Conservation (phyloP, 2,797 vertebrate genomes). For the Falco peregrinus region DNA sequence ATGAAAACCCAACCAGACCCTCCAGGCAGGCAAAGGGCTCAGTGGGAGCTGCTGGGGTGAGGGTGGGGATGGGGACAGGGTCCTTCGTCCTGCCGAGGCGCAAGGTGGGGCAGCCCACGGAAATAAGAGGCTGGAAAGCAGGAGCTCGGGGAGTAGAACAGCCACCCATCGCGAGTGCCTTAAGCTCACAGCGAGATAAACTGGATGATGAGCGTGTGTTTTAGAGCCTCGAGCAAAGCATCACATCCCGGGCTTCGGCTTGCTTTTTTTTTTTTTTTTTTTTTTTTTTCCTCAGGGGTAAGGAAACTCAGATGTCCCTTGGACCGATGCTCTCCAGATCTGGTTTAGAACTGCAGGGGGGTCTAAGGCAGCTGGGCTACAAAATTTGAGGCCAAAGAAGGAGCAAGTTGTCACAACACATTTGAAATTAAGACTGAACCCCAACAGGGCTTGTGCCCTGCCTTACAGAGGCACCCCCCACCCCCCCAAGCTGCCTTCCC, state of each 20-base stretch:
- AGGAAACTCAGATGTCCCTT: neutral
- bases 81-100: neutral
- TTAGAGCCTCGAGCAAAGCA: neutral
- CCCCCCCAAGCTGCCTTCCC: neutral
- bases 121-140: neutral
- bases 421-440: neutral
- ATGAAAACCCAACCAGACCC: neutral
- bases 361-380: neutral
- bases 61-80: neutral
- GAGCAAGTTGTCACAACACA: neutral
- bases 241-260: rapidly evolving
- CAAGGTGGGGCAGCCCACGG: too few species aligned
- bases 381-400: neutral
- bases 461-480: neutral
- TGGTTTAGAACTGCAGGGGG: neutral
- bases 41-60: neutral
- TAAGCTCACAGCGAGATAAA: neutral
- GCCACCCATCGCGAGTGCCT: neutral
- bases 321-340: neutral
- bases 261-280: too few species aligned
- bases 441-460: neutral
- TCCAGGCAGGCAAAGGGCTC: neutral
- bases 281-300: too few species aligned
- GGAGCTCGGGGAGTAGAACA: neutral
- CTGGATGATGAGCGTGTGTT: neutral